Percentiles rank a stretch among this genome's conserved stretches.
These are phyloP conservation scores for Trinectes maculatus DNA, from an alignment of 2,113 vertebrate genomes.

Conservation along the genomic window DNA sequence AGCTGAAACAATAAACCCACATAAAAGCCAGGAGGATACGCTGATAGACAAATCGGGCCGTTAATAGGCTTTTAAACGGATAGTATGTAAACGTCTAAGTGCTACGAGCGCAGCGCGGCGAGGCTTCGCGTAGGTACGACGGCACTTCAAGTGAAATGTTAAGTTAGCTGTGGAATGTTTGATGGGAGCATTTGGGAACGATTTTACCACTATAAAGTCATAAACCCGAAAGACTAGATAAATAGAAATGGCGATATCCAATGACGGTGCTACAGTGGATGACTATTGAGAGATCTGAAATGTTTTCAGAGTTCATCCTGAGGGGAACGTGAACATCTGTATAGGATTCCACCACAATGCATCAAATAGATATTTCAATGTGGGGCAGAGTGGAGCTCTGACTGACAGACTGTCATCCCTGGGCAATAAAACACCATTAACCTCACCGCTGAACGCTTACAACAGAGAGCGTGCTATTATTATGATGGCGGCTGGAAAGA, in stretches of 20 bases:
- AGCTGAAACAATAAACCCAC: conserved; percentile 25
- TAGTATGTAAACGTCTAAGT: neutral
- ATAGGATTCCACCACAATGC: conserved; percentile 17
- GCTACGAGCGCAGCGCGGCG: neutral
- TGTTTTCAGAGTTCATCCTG: conserved; percentile 31
- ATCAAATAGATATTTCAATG: conserved; percentile 37
- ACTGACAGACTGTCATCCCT: conserved; percentile 17
- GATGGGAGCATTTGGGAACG: neutral
- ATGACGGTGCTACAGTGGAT: neutral
- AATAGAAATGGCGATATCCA: neutral
- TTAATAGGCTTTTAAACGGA: conserved; percentile 28
- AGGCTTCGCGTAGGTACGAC: neutral
- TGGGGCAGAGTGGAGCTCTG: conserved; percentile 5
- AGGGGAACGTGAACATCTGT: conserved; percentile 20
- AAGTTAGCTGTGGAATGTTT: neutral
- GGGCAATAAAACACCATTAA: conserved; percentile 32
- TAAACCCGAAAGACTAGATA: neutral
- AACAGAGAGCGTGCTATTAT: conserved; percentile 16
- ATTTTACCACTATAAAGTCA: conserved; percentile 2
- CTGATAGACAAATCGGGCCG: conserved; percentile 14
- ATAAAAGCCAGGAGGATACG: conserved; percentile 19
- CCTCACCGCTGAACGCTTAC: conserved; percentile 9
- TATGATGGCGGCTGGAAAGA: neutral
- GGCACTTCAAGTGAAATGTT: neutral
- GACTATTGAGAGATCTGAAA: conserved; percentile 7